Evolutionary conservation across 2,113 vertebrate species (phyloP).

Genomic region (Paraplagusia blochii): DNA sequence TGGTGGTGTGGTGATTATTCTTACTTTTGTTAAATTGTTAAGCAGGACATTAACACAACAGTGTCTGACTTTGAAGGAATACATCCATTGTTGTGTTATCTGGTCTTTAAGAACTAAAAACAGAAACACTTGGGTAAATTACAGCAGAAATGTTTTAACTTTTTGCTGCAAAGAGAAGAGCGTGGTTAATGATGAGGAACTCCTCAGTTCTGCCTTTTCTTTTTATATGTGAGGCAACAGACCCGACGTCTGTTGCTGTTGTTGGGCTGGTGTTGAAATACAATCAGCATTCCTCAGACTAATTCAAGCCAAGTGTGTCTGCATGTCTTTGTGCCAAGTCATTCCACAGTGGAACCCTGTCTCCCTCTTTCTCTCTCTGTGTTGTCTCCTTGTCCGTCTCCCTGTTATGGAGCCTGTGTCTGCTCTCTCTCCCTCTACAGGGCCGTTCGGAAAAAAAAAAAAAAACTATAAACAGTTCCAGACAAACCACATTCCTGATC

Average conservation of each 20-base stretch:
- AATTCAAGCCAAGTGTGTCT: constrained; percentile 47
- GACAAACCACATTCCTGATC: constrained; percentile 69
- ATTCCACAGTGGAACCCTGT: constrained; percentile 46
- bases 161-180: too few species aligned
- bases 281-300: constrained; percentile 52
- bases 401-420: constrained; percentile 1
- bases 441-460: constrained; percentile 66
- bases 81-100: too few species aligned
- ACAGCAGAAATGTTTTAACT: too few species aligned
- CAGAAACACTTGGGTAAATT: too few species aligned
- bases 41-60: too few species aligned
- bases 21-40: too few species aligned
- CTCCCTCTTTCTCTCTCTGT: neutral
- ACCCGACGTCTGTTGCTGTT: constrained; percentile 1
- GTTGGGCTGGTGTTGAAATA: constrained; percentile 35
- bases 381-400: neutral
- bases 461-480: constrained; percentile 59
- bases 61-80: too few species aligned
- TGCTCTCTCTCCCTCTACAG: constrained; percentile 11
- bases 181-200: too few species aligned
- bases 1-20: constrained; percentile 8
- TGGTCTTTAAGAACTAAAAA: too few species aligned
- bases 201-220: neutral
- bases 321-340: constrained; percentile 49
- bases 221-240: constrained; percentile 12